Evolutionary conservation across 92 coral and sea anemone genomes (phyloP).

Genomic region (Actinernus sp.): DNA sequence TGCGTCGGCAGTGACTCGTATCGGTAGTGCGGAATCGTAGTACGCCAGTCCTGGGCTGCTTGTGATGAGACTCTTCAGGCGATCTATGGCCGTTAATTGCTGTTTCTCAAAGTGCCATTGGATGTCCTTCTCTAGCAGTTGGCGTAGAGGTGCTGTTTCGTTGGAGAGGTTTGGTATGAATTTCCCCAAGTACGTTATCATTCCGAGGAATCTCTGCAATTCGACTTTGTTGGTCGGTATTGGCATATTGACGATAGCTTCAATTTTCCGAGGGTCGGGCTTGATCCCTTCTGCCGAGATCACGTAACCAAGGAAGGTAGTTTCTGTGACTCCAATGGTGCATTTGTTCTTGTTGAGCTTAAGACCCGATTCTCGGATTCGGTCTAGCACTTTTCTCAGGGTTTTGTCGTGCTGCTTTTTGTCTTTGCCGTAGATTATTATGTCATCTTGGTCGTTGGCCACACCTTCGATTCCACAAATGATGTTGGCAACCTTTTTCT

Average conservation of each 20-base stretch:
- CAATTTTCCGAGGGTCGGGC: background rate
- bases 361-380: no score
- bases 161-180: conserved; percentile 2
- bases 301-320: conserved; percentile 11
- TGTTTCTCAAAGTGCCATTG: no score
- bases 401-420: conserved; percentile 1
- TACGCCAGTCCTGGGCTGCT: no score
- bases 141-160: no score
- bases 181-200: no score
- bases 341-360: conserved; percentile 16
- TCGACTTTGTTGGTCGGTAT: background rate
- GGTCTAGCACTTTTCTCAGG: background rate
- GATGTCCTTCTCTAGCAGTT: no score
- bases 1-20: no score
- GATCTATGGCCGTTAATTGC: no score
- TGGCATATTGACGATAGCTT: background rate
- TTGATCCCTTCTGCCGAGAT: background rate
- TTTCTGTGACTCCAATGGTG: conserved; percentile 4
- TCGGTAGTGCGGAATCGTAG: no score
- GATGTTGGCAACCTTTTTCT: conserved; percentile 19
- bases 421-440: conserved; percentile 20
- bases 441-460: conserved; percentile 37
- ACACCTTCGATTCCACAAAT: no score
- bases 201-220: conserved; percentile 14
- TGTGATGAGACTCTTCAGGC: no score